Evolutionary conservation across 2,113 vertebrate species (phyloP), one percentile per base, ranked within the genome.

Genomic region (Pandion haliaetus): DNA sequence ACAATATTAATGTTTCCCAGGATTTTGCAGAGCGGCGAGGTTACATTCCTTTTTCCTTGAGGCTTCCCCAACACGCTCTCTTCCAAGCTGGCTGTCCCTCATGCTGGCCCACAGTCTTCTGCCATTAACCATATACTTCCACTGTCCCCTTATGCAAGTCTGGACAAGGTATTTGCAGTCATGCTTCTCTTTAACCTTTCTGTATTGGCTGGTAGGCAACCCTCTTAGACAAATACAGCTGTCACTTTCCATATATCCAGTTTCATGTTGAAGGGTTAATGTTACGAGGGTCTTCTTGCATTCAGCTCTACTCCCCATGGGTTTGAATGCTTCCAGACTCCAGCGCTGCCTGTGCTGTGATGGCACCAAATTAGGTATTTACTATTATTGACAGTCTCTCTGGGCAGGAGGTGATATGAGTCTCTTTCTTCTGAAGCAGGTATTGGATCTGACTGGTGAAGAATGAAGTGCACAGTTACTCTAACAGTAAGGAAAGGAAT

Each of bases 1-100:
- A 9, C 95, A 96, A 87, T 94, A 95, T 95, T 95, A 96, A 94
- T 74, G 57, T 93, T 97, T 97, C 94, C 79, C 97, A 96, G 95
- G 92, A 95, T 93, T 97, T 96, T 96, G 90, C 26, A 47, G 47
- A 83, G 40, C 36, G 4, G 14, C 34, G 65, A 71, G 88, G 54
- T 86, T 93, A 95, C 78, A 88, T 93, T 98, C 82, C 42, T 94
- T 96, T 90, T 91, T 76, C 59, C 50, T 90, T 45, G 58, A 50
- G 42, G 86, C 77, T 96, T 86, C 61, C 49, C 54, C 66, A 28
- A 31, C 15, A 36, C 0, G 0, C 47, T 26, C 17, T 66, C 28
- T 59, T 72, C 78, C 73, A 81, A 55, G 65, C 88, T 97, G 70
- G 14, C 47, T 74, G 26, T 80, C 10, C 31, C 28, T 72, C 34